A percentile compares a stretch with the other conserved stretches of the same genome.
These are phyloP conservation scores for Acromyrmex echinatior DNA, from an alignment of 1,140 invertebrate species.

Conservation along the genomic window DNA sequence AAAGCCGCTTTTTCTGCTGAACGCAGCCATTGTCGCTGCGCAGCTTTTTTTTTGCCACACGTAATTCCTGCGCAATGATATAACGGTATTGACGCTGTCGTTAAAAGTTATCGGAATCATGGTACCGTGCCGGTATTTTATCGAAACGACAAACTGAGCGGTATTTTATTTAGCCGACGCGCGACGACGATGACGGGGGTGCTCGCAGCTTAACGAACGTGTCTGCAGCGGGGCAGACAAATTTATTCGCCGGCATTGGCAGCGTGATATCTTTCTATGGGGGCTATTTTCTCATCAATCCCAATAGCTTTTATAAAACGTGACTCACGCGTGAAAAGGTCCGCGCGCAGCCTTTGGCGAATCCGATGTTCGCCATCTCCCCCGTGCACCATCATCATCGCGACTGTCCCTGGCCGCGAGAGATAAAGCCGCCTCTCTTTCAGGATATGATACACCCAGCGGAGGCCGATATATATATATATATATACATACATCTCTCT, in stretches of 20 bases:
- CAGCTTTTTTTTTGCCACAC: too few species aligned
- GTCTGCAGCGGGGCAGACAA: slow-evolving; percentile 72
- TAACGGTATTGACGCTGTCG: too few species aligned
- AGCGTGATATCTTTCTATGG: slow-evolving; percentile 82
- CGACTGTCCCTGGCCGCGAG: not conserved
- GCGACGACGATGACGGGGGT: slow-evolving; percentile 57
- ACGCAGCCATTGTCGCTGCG: too few species aligned
- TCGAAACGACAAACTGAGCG: slow-evolving; percentile 55
- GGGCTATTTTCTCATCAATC: slow-evolving; percentile 85
- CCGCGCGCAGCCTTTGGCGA: slow-evolving; percentile 72
- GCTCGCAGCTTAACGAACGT: slow-evolving; percentile 66
- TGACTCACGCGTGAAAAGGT: slow-evolving; percentile 84
- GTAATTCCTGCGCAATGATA: too few species aligned
- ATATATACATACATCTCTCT: not conserved
- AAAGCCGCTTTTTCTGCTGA: too few species aligned
- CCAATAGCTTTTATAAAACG: slow-evolving; percentile 84
- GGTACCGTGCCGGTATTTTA: not conserved
- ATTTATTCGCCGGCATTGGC: slow-evolving; percentile 79
- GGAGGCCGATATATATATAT: too few species aligned
- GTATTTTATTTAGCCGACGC: slow-evolving; percentile 45
- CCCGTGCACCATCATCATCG: slow-evolving; percentile 20
- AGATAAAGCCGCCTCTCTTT: slow-evolving; percentile 14
- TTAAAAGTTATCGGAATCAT: too few species aligned
- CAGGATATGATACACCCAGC: not conserved
- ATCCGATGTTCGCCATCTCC: slow-evolving; percentile 58